Evolutionary conservation across 2,113 vertebrate genomes (phyloP).

Genomic region (Microcebus griseorufus): DNA sequence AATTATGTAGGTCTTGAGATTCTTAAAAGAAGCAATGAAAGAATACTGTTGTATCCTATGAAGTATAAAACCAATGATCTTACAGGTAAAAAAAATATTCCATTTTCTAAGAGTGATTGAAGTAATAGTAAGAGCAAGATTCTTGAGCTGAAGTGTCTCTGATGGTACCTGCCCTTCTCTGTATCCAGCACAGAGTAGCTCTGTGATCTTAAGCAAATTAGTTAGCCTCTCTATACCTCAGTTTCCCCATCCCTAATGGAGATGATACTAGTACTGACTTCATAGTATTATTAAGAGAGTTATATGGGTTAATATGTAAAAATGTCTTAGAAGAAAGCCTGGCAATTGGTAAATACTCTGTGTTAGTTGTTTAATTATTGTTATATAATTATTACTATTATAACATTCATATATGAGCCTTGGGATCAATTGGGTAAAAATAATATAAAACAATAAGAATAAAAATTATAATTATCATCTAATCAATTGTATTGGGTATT

Average conservation of each 20-base stretch:
- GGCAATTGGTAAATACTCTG: background rate
- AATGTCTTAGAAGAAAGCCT: background rate
- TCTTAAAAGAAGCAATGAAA: background rate
- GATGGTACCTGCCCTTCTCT: background rate
- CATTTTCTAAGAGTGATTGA: background rate
- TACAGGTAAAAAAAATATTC: background rate
- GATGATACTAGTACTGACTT: background rate
- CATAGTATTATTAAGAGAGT: background rate
- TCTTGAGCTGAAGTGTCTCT: background rate
- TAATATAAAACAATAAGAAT: background rate
- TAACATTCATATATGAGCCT: background rate
- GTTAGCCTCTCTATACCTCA: background rate
- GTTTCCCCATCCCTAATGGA: background rate
- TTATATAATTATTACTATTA: background rate
- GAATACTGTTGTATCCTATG: background rate
- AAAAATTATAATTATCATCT: background rate
- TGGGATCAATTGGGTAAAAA: conserved; percentile 26
- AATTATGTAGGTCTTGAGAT: background rate
- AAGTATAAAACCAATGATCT: background rate
- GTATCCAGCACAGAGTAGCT: no score
- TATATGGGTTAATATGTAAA: background rate
- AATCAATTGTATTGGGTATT: conserved; percentile 7
- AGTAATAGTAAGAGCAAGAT: no score
- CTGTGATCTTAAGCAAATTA: background rate
- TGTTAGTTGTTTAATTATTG: background rate